Percentiles rank a stretch among this genome's conserved stretches.
These are phyloP conservation scores for Trichonephila clavipes DNA, from an alignment of 1,140 invertebrate species.

Conservation along the genomic window DNA sequence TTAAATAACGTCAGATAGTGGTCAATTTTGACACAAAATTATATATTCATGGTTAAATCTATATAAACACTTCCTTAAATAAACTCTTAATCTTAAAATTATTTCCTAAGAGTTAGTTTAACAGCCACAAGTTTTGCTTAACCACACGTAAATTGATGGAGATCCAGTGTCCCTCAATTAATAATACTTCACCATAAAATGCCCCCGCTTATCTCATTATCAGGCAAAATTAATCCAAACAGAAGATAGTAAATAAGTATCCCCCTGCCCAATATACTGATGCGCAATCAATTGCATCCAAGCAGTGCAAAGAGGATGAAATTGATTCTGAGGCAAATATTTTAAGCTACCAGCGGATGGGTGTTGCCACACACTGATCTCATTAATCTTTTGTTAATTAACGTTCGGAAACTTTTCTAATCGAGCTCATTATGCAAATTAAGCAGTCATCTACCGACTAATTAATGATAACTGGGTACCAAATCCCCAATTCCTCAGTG, in stretches of 20 bases:
- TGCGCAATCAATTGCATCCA: background rate
- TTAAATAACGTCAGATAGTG: too few species aligned
- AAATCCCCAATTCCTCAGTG: background rate
- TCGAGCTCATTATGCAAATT: constrained; percentile 28
- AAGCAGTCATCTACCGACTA: constrained; percentile 6
- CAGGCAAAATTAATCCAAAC: background rate
- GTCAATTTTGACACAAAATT: too few species aligned
- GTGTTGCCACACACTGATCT: constrained; percentile 8
- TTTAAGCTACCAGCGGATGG: background rate
- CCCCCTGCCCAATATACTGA: background rate
- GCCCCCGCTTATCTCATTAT: background rate
- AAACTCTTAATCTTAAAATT: background rate
- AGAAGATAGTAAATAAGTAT: background rate
- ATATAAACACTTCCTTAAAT: background rate
- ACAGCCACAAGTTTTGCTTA: background rate
- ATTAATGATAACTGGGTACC: background rate
- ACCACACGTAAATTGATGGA: background rate
- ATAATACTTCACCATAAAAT: background rate
- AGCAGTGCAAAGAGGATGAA: background rate
- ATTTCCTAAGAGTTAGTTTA: background rate
- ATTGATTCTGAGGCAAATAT: background rate
- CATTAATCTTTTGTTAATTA: background rate
- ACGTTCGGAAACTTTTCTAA: constrained; percentile 2
- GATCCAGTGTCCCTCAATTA: background rate
- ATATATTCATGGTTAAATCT: background rate